Evolutionary conservation across 2,888 invertebrate genomes (phyloP).

Genomic region (Eupithecia abbreviata): DNA sequence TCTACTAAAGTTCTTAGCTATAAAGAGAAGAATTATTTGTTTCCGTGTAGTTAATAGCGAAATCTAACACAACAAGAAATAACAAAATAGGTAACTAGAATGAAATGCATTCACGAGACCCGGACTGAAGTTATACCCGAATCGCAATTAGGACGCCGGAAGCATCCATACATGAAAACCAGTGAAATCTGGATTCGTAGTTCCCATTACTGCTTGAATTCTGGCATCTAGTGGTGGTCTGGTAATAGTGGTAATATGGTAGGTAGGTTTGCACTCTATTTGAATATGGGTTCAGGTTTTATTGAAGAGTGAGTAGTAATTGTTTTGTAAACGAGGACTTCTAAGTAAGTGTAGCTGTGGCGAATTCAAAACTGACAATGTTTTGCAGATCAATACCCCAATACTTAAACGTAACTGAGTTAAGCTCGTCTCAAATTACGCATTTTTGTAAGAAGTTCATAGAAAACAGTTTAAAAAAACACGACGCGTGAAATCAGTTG

Average conservation of each 20-base stretch:
- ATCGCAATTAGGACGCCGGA: slow-evolving; percentile 34
- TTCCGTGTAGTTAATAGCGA: background rate
- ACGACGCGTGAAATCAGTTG: no score
- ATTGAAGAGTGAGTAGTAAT: background rate
- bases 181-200: slow-evolving; percentile 31
- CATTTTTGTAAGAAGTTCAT: no score
- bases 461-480: no score
- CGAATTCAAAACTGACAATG: background rate
- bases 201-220: slow-evolving; percentile 26
- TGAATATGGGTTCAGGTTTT: background rate
- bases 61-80: background rate
- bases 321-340: background rate
- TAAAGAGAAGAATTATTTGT: background rate
- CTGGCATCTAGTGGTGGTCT: slow-evolving; percentile 20
- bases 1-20: background rate
- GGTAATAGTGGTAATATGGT: slow-evolving; percentile 9
- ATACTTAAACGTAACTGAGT: background rate
- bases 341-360: background rate
- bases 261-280: background rate
- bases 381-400: no score
- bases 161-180: slow-evolving; percentile 34
- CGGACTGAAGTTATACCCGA: slow-evolving; percentile 23
- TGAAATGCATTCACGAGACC: slow-evolving; percentile 5
- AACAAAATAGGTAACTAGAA: background rate
- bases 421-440: background rate